These are phyloP conservation scores for Gandaritis pyraliata DNA, from an alignment of 2,888 invertebrate genomes.

Conservation along the genomic window DNA sequence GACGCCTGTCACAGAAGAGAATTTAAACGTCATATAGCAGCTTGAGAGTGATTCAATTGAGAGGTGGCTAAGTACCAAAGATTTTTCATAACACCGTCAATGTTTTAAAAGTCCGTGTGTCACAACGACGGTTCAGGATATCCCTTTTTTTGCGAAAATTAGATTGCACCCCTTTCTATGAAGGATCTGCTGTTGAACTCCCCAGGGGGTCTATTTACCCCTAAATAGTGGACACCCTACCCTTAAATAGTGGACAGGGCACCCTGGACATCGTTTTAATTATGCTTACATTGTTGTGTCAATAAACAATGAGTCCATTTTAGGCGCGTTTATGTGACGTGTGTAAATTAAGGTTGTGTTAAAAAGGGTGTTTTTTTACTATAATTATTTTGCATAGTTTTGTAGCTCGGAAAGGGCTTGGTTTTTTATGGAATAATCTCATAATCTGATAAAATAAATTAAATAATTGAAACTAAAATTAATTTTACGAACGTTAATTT, in stretches of 20 bases:
- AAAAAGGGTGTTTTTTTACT: not conserved
- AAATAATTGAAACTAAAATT: no score
- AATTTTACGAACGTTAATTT: no score
- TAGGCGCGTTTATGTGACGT: slow-evolving; percentile 17
- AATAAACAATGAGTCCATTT: slow-evolving; percentile 17
- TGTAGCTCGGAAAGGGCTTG: no score
- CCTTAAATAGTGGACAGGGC: slow-evolving; percentile 24
- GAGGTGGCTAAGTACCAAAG: no score
- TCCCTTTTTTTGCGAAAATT: slow-evolving; percentile 75
- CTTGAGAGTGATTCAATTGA: no score
- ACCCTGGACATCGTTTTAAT: slow-evolving; percentile 16
- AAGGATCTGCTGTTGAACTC: slow-evolving; percentile 56
- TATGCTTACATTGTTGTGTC: slow-evolving; percentile 25
- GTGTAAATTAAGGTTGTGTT: slow-evolving; percentile 12
- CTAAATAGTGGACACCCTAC: slow-evolving; percentile 53
- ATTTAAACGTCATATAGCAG: no score
- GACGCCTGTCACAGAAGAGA: no score
- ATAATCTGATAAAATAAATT: no score
- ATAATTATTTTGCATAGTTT: no score
- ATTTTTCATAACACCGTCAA: no score
- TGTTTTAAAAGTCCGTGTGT: slow-evolving; percentile 48
- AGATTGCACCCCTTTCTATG: slow-evolving; percentile 70
- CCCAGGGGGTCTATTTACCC: slow-evolving; percentile 53
- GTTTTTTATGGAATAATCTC: no score
- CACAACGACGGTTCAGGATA: slow-evolving; percentile 61